phyloP scores from a whole-genome alignment of 2,888 invertebrate species.

The Bimastos eiseni region DNA sequence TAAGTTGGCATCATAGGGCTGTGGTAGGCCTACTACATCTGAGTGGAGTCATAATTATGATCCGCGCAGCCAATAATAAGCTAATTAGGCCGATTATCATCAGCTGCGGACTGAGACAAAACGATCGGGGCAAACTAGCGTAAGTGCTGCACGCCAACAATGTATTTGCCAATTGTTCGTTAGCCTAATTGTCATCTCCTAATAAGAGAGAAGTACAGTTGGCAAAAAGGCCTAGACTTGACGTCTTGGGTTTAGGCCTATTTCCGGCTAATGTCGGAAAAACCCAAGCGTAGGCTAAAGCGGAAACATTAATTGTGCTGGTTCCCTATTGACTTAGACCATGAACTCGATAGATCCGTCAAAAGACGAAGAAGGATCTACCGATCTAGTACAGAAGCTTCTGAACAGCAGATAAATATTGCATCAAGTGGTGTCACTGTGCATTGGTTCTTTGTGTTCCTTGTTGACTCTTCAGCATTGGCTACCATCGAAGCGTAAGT shows the following conservation, averaged over 20 bases:
- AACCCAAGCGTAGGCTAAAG: background rate
- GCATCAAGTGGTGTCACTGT: background rate
- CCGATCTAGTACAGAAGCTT: no score
- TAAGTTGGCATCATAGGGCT: no score
- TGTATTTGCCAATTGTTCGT: no score
- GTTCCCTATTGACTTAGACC: background rate
- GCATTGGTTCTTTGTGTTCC: background rate
- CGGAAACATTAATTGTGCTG: background rate
- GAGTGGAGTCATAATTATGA: no score
- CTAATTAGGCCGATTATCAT: background rate
- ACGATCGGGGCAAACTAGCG: background rate
- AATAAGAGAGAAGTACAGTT: no score
- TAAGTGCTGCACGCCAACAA: background rate
- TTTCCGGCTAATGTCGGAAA: background rate
- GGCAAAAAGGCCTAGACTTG: no score
- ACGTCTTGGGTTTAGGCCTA: background rate
- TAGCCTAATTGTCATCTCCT: no score
- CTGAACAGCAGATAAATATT: background rate
- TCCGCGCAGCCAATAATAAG: background rate
- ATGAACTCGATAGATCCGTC: background rate
- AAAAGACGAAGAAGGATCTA: background rate
- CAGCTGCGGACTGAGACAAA: background rate
- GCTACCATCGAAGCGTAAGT: background rate
- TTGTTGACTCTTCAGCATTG: no score
- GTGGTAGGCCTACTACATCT: no score